phyloP scores from a whole-genome alignment of 1,140 invertebrate genomes.

The Melitaea cinxia region DNA sequence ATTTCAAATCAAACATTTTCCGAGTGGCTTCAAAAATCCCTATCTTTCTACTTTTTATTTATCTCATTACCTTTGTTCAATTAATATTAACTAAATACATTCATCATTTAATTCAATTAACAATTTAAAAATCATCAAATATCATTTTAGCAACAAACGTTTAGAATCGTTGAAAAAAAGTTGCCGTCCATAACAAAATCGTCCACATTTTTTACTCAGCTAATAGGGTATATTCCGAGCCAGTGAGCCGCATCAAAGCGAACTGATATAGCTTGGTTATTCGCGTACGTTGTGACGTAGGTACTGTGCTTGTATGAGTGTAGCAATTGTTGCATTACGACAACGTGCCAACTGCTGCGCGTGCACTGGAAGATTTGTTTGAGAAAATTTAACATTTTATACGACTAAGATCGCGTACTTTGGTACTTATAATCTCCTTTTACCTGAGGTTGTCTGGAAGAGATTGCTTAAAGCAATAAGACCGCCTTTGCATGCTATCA shows the following conservation, averaged over 20 bases:
- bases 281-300: conserved; percentile 41
- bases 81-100: too few species aligned
- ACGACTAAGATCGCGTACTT: too few species aligned
- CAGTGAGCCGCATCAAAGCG: conserved; percentile 48
- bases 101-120: too few species aligned
- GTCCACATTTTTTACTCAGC: conserved; percentile 38
- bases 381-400: background rate
- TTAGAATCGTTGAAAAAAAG: conserved; percentile 12
- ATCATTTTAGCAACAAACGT: conserved; percentile 6
- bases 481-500: too few species aligned
- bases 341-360: conserved; percentile 12
- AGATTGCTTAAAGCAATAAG: too few species aligned
- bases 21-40: too few species aligned
- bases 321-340: conserved; percentile 22
- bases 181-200: conserved; percentile 16
- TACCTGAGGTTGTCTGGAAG: too few species aligned
- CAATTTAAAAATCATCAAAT: background rate
- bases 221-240: conserved; percentile 43
- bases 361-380: background rate
- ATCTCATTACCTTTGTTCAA: too few species aligned
- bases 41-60: too few species aligned
- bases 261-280: conserved; percentile 40
- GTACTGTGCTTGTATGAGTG: conserved; percentile 9
- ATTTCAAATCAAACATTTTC: too few species aligned
- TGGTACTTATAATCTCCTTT: too few species aligned